phyloP scores from a whole-genome alignment of 1,140 invertebrate genomes.

The Halyomorpha halys region DNA sequence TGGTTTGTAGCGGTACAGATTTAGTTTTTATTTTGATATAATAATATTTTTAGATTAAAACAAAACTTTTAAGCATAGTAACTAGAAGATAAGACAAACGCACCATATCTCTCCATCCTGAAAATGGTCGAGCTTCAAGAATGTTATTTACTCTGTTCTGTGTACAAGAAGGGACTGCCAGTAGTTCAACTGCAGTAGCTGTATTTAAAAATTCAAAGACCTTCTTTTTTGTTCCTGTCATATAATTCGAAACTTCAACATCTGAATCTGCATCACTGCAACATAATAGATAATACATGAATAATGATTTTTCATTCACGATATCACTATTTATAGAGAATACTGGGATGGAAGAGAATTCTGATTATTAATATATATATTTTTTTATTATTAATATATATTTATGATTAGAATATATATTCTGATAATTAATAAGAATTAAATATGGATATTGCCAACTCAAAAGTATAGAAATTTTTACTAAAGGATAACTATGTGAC shows the following conservation, averaged over 20 bases:
- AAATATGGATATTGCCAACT: too few relatives aligned
- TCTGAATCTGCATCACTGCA: constrained; percentile 60
- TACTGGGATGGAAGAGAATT: too few relatives aligned
- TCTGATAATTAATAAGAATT: too few relatives aligned
- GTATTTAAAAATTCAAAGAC: constrained; percentile 67
- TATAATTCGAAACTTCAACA: constrained; percentile 53
- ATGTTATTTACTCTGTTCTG: constrained; percentile 62
- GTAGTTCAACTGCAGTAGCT: constrained; percentile 51
- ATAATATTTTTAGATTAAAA: background rate
- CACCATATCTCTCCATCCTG: constrained; percentile 59
- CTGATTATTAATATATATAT: too few relatives aligned
- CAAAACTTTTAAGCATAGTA: background rate
- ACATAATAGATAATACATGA: background rate
- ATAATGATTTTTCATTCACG: background rate
- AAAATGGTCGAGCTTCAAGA: constrained; percentile 54
- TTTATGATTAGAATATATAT: too few relatives aligned
- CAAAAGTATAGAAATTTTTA: too few relatives aligned
- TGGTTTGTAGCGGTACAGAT: too few relatives aligned
- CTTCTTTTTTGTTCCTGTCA: constrained; percentile 55
- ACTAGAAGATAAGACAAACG: constrained; percentile 24
- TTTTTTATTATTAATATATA: too few relatives aligned
- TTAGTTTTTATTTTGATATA: too few relatives aligned
- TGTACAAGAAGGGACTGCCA: constrained; percentile 54
- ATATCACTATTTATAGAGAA: too few relatives aligned
- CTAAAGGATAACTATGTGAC: too few relatives aligned